These are phyloP conservation scores for Drosophila azteca DNA, from an alignment of 1,140 invertebrate genomes.

Conservation along the genomic window DNA sequence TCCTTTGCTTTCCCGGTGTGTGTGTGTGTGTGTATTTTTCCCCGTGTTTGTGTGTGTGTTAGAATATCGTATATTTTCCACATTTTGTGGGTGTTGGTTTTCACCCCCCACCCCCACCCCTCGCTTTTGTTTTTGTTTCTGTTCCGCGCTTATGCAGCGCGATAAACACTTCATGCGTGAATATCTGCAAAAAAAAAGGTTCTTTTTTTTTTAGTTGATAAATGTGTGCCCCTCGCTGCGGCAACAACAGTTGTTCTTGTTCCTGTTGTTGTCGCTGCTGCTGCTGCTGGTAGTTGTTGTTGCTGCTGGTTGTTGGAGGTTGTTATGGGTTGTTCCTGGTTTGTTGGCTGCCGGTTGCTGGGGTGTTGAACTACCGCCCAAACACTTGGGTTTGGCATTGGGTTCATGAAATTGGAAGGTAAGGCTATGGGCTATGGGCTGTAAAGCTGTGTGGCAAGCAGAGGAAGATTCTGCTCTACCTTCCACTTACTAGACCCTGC, in stretches of 20 bases:
- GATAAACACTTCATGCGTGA: slow-evolving; percentile 82
- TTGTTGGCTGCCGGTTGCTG: slow-evolving; percentile 20
- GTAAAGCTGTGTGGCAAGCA: neutral
- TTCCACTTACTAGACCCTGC: no score
- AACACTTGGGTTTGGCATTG: slow-evolving; percentile 15
- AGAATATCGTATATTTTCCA: slow-evolving; percentile 55
- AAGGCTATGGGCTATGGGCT: no score
- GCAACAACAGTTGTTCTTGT: slow-evolving; percentile 38
- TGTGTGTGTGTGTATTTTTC: neutral
- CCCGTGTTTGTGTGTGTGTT: slow-evolving; percentile 24
- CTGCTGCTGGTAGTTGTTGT: slow-evolving; percentile 32
- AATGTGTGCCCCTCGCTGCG: slow-evolving; percentile 58
- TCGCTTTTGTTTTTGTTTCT: slow-evolving; percentile 9
- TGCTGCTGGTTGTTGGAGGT: slow-evolving; percentile 33
- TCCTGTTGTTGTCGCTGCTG: slow-evolving; percentile 39
- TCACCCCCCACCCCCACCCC: no score
- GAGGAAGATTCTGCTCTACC: no score
- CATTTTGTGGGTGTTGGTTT: slow-evolving; percentile 64
- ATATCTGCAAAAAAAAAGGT: slow-evolving; percentile 68
- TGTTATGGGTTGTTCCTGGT: slow-evolving; percentile 19
- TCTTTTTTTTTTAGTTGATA: slow-evolving; percentile 53
- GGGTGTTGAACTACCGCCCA: slow-evolving; percentile 61
- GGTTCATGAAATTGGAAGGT: no score
- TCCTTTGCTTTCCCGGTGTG: neutral
- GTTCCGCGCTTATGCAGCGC: slow-evolving; percentile 63